phyloP scores from a whole-genome alignment of 2,797 vertebrate genomes.

The Allobates femoralis region DNA sequence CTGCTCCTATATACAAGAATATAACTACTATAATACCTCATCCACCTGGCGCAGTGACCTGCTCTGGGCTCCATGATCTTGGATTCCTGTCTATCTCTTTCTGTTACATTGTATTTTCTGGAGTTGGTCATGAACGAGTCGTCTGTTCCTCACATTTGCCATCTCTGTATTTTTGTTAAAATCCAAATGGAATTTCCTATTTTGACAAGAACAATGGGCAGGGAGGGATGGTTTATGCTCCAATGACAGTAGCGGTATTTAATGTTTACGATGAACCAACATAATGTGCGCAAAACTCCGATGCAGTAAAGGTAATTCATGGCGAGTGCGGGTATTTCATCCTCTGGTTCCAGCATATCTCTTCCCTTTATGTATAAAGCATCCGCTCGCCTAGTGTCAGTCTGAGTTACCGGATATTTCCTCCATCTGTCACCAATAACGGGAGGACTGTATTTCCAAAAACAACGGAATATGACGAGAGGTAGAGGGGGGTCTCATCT shows the following conservation, averaged over 20 bases:
- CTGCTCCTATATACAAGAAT: neutral
- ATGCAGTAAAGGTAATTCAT: neutral
- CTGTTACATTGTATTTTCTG: neutral
- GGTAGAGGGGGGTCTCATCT: too few relatives aligned
- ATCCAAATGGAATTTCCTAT: neutral
- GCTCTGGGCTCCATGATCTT: rapidly evolving
- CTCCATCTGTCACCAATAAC: neutral
- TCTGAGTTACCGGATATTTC: neutral
- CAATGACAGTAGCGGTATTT: conserved; percentile 17
- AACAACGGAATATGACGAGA: neutral
- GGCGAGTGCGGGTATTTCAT: neutral
- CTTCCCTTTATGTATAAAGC: neutral
- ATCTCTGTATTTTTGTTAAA: neutral
- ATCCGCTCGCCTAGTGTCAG: neutral
- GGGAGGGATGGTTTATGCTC: conserved; percentile 19
- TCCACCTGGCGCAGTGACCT: neutral
- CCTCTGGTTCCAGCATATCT: neutral
- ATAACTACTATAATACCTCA: neutral
- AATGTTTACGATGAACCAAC: conserved; percentile 1
- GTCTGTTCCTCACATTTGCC: neutral
- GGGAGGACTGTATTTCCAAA: too few relatives aligned
- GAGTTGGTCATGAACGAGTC: neutral
- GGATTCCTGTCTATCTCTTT: neutral
- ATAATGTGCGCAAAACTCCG: conserved; percentile 8
- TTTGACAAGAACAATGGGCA: conserved; percentile 26